Evolutionary conservation across 2,888 invertebrate genomes (phyloP).

Genomic region (Globia sparganii): DNA sequence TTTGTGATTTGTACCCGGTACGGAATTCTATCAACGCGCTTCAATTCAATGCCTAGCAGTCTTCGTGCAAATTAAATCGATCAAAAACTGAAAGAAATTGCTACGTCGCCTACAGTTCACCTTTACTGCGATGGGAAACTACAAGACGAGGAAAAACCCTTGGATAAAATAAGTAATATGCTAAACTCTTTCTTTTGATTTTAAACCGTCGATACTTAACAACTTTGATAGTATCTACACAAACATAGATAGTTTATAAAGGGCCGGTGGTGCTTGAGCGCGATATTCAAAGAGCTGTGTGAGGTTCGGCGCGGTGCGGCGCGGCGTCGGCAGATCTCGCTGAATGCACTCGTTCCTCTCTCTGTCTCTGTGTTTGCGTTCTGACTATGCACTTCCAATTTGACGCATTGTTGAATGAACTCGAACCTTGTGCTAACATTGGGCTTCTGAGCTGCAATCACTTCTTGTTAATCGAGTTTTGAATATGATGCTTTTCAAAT

Average conservation of each 20-base stretch:
- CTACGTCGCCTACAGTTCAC: conserved; percentile 44
- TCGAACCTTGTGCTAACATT: conserved; percentile 55
- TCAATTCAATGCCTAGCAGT: conserved; percentile 78
- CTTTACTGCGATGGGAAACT: conserved; percentile 31
- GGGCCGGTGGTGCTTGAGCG: conserved; percentile 36
- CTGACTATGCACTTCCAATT: conserved; percentile 77
- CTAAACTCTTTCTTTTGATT: conserved; percentile 10
- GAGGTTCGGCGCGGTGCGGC: conserved; percentile 23
- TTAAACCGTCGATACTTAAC: conserved; percentile 2
- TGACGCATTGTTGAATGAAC: conserved; percentile 75
- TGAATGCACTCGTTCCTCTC: conserved; percentile 73
- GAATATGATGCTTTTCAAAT: background rate
- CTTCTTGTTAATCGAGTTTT: conserved; percentile 40
- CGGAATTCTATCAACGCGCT: conserved; percentile 84
- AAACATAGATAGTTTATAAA: conserved; percentile 21
- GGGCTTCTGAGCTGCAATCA: conserved; percentile 33
- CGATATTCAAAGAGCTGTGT: conserved; percentile 61
- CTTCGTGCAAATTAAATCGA: conserved; percentile 76
- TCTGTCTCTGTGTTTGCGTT: conserved; percentile 75
- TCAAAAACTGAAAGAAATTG: conserved; percentile 72
- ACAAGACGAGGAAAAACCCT: conserved; percentile 5
- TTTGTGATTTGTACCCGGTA: conserved; percentile 86
- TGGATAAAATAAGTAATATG: conserved; percentile 6
- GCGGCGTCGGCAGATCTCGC: conserved; percentile 55
- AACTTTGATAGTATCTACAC: conserved; percentile 10